A percentile compares a stretch with the other conserved stretches of the same genome.
Conservation (phyloP, 2,888 invertebrate genomes). For the Chirona hameri region DNA sequence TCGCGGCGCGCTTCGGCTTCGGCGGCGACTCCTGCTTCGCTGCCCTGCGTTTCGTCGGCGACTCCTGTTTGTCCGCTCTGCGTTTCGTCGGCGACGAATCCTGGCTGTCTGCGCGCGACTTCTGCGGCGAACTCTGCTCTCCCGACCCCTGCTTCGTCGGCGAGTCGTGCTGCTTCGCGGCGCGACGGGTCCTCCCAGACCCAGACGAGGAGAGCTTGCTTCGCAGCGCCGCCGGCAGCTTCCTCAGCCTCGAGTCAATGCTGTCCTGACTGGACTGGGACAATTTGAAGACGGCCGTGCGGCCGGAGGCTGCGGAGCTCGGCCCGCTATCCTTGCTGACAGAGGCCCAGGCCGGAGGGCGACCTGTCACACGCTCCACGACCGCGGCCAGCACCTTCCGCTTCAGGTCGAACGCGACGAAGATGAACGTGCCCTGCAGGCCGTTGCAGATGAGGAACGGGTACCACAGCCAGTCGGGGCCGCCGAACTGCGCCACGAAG, state of each 20-base stretch:
- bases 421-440: slow-evolving; percentile 51
- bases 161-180: not conserved
- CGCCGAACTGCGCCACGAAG: slow-evolving; percentile 47
- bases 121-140: not conserved
- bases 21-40: not conserved
- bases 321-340: not conserved
- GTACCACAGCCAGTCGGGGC: slow-evolving; percentile 47
- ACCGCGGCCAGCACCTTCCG: slow-evolving; percentile 40
- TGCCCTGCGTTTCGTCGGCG: not conserved
- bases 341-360: not conserved
- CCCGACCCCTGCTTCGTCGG: not conserved
- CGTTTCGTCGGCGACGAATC: not conserved
- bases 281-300: not conserved
- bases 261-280: slow-evolving; percentile 9
- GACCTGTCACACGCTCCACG: slow-evolving; percentile 4
- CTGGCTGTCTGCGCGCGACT: not conserved
- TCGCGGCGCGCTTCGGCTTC: not conserved
- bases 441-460: slow-evolving; percentile 51
- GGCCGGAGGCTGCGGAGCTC: not conserved
- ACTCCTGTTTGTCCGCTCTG: not conserved
- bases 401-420: slow-evolving; percentile 47
- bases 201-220: not conserved
- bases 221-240: not conserved
- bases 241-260: not conserved
- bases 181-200: not conserved